These are phyloP conservation scores for Xiphorhynchus elegans DNA, from an alignment of 2,113 vertebrate species.

Conservation along the genomic window DNA sequence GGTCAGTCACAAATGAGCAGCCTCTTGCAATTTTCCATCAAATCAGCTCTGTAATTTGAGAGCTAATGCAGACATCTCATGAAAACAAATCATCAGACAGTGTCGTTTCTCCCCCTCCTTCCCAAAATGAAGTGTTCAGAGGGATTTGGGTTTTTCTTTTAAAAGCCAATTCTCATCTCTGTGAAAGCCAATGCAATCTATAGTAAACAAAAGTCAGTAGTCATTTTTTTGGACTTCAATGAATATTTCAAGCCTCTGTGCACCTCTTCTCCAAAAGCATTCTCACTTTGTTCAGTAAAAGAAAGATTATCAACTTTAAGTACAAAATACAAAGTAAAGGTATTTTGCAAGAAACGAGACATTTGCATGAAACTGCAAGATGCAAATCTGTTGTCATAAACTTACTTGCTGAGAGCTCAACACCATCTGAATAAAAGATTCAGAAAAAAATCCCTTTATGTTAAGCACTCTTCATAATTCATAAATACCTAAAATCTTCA, in stretches of 20 bases:
- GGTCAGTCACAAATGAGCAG: constrained; percentile 71
- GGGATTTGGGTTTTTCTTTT: constrained; percentile 39
- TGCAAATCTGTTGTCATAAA: background rate
- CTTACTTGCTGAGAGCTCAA: background rate
- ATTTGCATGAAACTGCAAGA: constrained; percentile 6
- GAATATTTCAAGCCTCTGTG: constrained; percentile 34
- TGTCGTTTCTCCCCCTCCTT: background rate
- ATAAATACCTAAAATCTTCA: background rate
- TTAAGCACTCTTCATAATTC: background rate
- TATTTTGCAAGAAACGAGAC: background rate
- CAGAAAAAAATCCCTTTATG: background rate
- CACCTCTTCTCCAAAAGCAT: background rate
- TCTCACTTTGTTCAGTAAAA: constrained; percentile 3
- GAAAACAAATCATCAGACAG: constrained; percentile 61
- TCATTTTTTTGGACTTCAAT: constrained; percentile 9
- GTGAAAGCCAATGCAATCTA: constrained; percentile 33
- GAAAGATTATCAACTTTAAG: background rate
- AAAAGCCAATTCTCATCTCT: constrained; percentile 30
- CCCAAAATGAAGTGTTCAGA: background rate
- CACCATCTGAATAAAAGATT: background rate
- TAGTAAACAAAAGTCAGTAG: constrained; percentile 40
- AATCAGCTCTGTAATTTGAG: constrained; percentile 66
- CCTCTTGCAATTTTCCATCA: constrained; percentile 69
- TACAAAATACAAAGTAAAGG: background rate
- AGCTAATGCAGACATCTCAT: constrained; percentile 66